Evolutionary conservation across 2,888 invertebrate genomes (phyloP).

Genomic region (Drosophila kambysellisi): DNA sequence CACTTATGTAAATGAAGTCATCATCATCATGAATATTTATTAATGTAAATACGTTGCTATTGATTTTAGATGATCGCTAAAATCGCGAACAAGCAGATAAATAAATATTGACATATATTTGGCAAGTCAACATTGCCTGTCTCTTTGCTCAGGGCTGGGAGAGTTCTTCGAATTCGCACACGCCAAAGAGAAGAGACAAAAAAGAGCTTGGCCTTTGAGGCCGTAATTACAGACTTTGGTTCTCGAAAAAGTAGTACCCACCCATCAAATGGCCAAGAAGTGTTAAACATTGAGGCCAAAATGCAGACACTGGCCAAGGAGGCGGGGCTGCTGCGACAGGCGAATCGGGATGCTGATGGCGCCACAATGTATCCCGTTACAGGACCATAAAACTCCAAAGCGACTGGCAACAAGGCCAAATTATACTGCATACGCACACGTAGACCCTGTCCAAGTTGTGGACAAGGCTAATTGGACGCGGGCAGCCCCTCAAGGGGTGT

Average conservation of each 20-base stretch:
- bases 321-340: constrained; percentile 8
- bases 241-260: constrained; percentile 47
- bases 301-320: neutral
- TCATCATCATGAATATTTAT: constrained; percentile 48
- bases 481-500: neutral
- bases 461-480: constrained; percentile 68
- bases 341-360: constrained; percentile 65
- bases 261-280: constrained; percentile 26
- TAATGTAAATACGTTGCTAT: constrained; percentile 51
- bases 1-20: constrained; percentile 48
- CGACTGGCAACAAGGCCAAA: constrained; percentile 68
- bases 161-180: constrained; percentile 21
- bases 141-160: constrained; percentile 7
- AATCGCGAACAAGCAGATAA: constrained; percentile 21
- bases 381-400: constrained; percentile 73
- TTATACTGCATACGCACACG: constrained; percentile 72
- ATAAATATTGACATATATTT: constrained; percentile 46
- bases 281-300: constrained; percentile 11
- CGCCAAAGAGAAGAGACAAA: constrained; percentile 2
- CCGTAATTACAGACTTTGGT: constrained; percentile 74
- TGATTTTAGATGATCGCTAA: constrained; percentile 59
- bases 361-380: constrained; percentile 80
- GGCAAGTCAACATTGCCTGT: constrained; percentile 24
- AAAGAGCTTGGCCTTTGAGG: constrained; percentile 55
- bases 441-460: constrained; percentile 27